A percentile compares a stretch with the other conserved stretches of the same genome.
phyloP scores from a whole-genome alignment of 2,797 vertebrate species.

The Melanotaenia trifasciata region DNA sequence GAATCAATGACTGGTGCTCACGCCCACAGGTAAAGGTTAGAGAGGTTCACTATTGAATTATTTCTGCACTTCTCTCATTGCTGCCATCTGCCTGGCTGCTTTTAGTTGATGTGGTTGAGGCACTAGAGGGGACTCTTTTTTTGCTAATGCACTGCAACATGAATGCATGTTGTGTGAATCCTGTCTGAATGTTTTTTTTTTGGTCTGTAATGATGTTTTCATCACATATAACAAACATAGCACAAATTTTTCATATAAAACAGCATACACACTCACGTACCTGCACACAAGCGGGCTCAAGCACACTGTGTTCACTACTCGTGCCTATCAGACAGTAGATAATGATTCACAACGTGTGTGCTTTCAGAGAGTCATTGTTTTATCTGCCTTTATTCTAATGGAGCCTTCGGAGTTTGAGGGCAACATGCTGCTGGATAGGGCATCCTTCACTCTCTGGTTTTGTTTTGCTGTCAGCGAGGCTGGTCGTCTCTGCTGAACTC shows the following conservation, averaged over 20 bases:
- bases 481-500: conserved; percentile 72
- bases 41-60: conserved; percentile 86
- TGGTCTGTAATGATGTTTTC: conserved; percentile 45
- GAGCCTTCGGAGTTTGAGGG: conserved; percentile 73
- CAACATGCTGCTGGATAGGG: conserved; percentile 73
- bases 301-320: conserved; percentile 52
- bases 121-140: conserved; percentile 74
- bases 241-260: conserved; percentile 35
- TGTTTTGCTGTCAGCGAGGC: conserved; percentile 76
- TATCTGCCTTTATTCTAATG: conserved; percentile 78
- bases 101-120: conserved; percentile 81
- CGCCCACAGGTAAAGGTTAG: conserved; percentile 87
- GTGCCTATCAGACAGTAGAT: conserved; percentile 69
- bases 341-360: conserved; percentile 76
- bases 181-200: conserved; percentile 41
- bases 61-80: conserved; percentile 84
- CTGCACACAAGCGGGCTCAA: conserved; percentile 42
- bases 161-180: conserved; percentile 36
- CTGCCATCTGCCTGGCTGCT: conserved; percentile 82
- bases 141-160: conserved; percentile 73
- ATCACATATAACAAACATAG: conserved; percentile 52
- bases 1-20: conserved; percentile 84
- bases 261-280: conserved; percentile 40
- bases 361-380: conserved; percentile 77
- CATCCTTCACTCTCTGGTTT: conserved; percentile 76